Conservation (phyloP, 2,888 invertebrate genomes). For the Sicus ferrugineus region DNA sequence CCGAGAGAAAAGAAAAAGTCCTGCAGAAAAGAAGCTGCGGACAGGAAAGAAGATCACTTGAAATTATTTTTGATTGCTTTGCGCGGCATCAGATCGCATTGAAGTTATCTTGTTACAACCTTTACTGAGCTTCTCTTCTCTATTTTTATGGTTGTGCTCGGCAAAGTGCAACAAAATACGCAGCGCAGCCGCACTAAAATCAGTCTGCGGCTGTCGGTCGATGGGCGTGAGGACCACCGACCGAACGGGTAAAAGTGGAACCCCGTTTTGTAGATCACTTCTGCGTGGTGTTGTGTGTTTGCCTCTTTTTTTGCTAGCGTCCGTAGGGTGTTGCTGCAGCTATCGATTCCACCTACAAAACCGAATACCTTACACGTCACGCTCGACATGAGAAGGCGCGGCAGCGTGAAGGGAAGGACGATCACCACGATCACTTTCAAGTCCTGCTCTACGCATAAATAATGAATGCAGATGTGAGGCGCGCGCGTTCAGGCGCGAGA, state of each 20-base stretch:
- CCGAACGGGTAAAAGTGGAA: not conserved
- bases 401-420: too few species aligned
- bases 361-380: too few species aligned
- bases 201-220: too few species aligned
- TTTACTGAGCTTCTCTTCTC: slow-evolving; percentile 16
- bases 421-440: not conserved
- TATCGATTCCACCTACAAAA: slow-evolving; percentile 16
- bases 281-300: not conserved
- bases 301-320: not conserved
- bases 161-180: not conserved
- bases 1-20: not conserved
- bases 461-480: not conserved
- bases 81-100: slow-evolving; percentile 29
- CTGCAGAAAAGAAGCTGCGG: not conserved
- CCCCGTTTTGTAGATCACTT: not conserved
- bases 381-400: too few species aligned
- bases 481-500: not conserved
- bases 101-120: slow-evolving; percentile 25
- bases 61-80: slow-evolving; percentile 26
- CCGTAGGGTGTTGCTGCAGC: not conserved
- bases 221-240: not conserved
- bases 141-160: not conserved
- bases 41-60: slow-evolving; percentile 8
- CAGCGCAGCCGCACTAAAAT: not conserved
- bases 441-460: not conserved